Base-by-base conservation (phyloP, 2,888 invertebrate genomes). In the Orchestes rusci region DNA sequence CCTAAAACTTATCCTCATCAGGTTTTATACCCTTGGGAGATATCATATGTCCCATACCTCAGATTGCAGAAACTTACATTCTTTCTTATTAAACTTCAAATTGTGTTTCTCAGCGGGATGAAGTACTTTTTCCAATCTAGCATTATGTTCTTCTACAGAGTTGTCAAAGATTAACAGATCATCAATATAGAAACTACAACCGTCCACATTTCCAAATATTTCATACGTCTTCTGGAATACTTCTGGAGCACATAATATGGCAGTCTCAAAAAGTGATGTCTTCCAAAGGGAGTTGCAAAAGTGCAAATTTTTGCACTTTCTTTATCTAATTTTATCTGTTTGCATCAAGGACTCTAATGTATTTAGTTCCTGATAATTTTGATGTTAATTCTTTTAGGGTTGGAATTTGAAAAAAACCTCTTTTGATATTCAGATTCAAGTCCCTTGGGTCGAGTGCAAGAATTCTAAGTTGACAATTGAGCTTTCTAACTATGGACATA, bases 291-390 rank as follows among this genome's bases (percentile, higher is more conserved):
- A n/a, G 27, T 2, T n/a, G 27, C n/a, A 27, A 27, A 27, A 27
- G 27, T 27, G 12, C 27, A 27, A n/a, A 27, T 27, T 27, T 27
- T 27, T n/a, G 27, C 10, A 27, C 27, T 27, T 27, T 27, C 27
- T 12, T 12, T 27, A 2, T 27, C 27, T 27, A 27, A 27, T 12
- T 10, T 10, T 27, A 27, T 27, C 12, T 27, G 27, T 12, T 27
- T n/a, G 10, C 10, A 12, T 27, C 27, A 2, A 27, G 12, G 12
- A 12, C 12, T n/a, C 27, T 27, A 27, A 27, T n/a, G 12, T 27
- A 27, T 10, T 2, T 27, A 10, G 27, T 12, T 27, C 2, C 27
- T n/a, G 27, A 10, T 2, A 27, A 27, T 10, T 27, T 12, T 12
- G 10, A 10, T n/a, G 27, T 27, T 27, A 27, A 27, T 27, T 27